A percentile compares a stretch with the other conserved stretches of the same genome.
These are phyloP conservation scores for Heterodera filipjevi DNA, from an alignment of 2,888 invertebrate genomes.

Conservation along the genomic window DNA sequence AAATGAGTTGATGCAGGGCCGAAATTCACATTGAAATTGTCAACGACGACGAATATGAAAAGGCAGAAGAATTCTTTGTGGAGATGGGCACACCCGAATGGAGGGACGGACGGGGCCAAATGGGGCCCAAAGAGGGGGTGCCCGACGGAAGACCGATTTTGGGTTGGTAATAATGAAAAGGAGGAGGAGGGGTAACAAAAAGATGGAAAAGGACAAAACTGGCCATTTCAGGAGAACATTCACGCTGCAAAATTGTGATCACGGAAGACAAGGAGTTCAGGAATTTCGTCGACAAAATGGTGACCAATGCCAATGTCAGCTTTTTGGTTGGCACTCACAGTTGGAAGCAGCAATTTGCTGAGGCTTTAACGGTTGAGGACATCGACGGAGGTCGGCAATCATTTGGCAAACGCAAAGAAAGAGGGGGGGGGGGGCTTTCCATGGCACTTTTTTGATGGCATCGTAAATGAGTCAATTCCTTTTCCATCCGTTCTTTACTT, in stretches of 20 bases:
- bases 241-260: slow-evolving; percentile 83
- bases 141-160: slow-evolving; percentile 18
- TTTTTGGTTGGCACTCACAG: slow-evolving; percentile 87
- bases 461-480: no score
- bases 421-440: not conserved
- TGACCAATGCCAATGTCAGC: slow-evolving; percentile 92
- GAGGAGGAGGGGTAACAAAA: slow-evolving; percentile 73
- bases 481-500: not conserved
- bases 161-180: slow-evolving; percentile 2
- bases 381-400: slow-evolving; percentile 44
- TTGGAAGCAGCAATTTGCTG: slow-evolving; percentile 97
- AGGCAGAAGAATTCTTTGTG: slow-evolving; percentile 89
- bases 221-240: slow-evolving; percentile 85
- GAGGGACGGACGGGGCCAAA: slow-evolving; percentile 34
- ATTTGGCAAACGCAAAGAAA: not conserved
- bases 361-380: slow-evolving; percentile 80
- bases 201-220: no score
- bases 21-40: slow-evolving; percentile 82
- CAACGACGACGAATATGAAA: slow-evolving; percentile 97
- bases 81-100: slow-evolving; percentile 84
- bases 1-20: slow-evolving; percentile 74
- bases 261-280: slow-evolving; percentile 98
- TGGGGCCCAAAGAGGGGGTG: not conserved
- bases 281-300: slow-evolving; percentile 83
- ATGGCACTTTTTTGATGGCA: no score